phyloP scores from a whole-genome alignment of 2,797 vertebrate species.

The Channallabes apus region DNA sequence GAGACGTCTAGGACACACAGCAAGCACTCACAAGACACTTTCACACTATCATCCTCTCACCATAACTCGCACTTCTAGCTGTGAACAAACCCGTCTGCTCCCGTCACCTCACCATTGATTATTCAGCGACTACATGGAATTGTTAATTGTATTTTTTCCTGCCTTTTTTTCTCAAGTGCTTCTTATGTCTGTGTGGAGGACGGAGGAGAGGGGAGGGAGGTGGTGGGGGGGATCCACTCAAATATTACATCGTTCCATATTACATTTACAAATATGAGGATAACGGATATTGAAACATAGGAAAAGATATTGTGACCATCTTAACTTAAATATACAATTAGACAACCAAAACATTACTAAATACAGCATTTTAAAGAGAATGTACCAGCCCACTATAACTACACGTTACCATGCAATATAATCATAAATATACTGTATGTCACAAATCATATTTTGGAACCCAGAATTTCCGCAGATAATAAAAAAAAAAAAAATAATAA shows the following conservation, averaged over 20 bases:
- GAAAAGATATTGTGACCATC: neutral
- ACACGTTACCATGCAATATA: neutral
- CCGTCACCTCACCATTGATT: constrained; percentile 11
- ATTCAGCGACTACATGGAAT: constrained; percentile 20
- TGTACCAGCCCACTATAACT: neutral
- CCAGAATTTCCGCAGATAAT: neutral
- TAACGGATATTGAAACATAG: too few relatives aligned
- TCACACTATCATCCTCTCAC: constrained; percentile 17
- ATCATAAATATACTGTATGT: neutral
- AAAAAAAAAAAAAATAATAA: too few relatives aligned
- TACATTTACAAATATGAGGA: neutral
- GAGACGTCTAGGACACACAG: constrained; percentile 27
- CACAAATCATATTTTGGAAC: neutral
- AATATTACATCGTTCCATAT: neutral
- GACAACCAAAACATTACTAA: neutral
- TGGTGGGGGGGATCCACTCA: neutral
- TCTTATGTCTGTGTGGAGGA: neutral
- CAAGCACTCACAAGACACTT: neutral
- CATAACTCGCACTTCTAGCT: neutral
- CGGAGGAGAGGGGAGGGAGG: neutral
- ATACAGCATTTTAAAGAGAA: too few relatives aligned
- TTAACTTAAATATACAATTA: neutral
- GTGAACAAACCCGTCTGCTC: neutral
- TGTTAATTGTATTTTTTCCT: constrained; percentile 18
- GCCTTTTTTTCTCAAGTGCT: neutral